phyloP scores from a whole-genome alignment of 2,113 vertebrate genomes.

The Buteo buteo region DNA sequence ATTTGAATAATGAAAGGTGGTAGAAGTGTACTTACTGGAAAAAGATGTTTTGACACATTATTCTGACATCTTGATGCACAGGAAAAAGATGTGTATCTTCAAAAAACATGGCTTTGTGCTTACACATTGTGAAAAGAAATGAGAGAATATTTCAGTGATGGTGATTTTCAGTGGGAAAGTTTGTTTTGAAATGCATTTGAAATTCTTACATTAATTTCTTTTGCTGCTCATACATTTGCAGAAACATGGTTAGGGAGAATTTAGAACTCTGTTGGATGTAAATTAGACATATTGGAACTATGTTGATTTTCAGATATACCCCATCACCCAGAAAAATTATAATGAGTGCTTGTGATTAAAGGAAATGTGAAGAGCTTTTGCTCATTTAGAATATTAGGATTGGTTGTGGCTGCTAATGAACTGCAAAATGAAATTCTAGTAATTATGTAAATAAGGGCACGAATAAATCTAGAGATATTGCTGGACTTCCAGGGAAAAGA shows the following conservation, averaged over 20 bases:
- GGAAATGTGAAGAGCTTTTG: background rate
- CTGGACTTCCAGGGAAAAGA: background rate
- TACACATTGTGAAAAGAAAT: background rate
- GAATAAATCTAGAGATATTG: background rate
- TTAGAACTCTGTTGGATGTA: background rate
- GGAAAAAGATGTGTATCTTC: background rate
- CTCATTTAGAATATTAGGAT: background rate
- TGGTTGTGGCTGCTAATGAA: background rate
- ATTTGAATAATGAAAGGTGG: background rate
- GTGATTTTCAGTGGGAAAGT: background rate
- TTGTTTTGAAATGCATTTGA: background rate
- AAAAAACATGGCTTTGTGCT: background rate
- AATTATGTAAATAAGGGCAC: background rate
- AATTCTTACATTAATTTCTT: background rate
- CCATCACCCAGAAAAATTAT: background rate
- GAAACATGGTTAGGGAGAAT: background rate
- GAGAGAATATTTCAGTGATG: background rate
- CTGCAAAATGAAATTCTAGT: background rate
- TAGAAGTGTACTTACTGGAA: background rate
- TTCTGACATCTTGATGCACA: fast-evolving
- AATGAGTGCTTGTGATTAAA: background rate
- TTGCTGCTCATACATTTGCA: background rate
- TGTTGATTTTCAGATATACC: background rate
- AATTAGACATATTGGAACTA: background rate
- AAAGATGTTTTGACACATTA: background rate